Evolutionary conservation across 2,797 vertebrate species (phyloP).

Genomic region (Gallinago nigripennis): DNA sequence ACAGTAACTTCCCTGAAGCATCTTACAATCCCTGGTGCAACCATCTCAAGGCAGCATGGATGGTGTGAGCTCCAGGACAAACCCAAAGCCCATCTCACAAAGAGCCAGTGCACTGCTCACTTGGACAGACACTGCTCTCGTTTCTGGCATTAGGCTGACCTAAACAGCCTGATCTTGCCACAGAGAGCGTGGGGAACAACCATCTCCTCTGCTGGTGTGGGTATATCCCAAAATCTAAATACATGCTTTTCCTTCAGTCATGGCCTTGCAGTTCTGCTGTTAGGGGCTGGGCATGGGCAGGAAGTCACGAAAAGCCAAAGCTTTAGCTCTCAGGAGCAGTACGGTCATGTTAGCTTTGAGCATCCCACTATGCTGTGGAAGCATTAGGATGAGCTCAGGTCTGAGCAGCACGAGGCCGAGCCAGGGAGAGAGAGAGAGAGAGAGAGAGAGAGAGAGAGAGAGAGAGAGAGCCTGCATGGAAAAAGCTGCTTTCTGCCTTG

Average conservation of each 20-base stretch:
- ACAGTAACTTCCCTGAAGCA: background rate
- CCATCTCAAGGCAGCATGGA: background rate
- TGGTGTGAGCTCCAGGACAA: accelerated
- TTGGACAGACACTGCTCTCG: background rate
- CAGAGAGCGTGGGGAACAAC: background rate
- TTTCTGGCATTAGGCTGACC: background rate
- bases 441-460: background rate
- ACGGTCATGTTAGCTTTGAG: background rate
- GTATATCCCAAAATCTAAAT: background rate
- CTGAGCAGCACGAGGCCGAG: background rate
- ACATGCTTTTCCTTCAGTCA: background rate
- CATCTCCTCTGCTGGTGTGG: background rate
- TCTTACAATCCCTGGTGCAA: background rate
- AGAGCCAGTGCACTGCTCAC: accelerated
- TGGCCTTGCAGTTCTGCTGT: background rate
- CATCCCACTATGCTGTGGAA: background rate
- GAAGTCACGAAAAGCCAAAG: background rate
- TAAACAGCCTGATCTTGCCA: background rate
- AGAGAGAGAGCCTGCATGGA: background rate
- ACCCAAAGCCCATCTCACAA: background rate
- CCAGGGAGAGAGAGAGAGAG: background rate
- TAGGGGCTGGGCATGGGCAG: background rate
- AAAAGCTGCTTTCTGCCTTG: background rate
- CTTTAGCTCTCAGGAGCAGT: background rate
- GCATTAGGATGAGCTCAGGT: background rate